phyloP scores from a whole-genome alignment of 2,797 vertebrate species.

The Petrocephalus schoutedeni region DNA sequence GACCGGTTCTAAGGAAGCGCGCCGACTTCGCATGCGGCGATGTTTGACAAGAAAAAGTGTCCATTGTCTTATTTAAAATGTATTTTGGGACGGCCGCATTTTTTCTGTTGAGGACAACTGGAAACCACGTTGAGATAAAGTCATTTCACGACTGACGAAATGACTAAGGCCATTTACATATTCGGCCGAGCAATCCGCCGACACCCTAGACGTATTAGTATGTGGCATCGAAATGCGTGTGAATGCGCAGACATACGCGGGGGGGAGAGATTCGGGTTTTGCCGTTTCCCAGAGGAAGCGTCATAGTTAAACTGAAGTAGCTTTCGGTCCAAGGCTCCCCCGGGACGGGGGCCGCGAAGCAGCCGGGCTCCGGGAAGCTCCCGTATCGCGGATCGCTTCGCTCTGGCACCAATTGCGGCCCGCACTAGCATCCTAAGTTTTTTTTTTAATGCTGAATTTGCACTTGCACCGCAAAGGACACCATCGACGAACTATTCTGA shows the following conservation, averaged over 20 bases:
- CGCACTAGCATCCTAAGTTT: conserved; percentile 61
- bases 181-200: background rate
- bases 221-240: conserved; percentile 6
- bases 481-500: background rate
- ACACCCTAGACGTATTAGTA: background rate
- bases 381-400: conserved; percentile 64
- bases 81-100: background rate
- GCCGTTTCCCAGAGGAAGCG: conserved; percentile 68
- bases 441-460: conserved; percentile 46
- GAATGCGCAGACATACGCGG: conserved; percentile 33
- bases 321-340: conserved; percentile 73
- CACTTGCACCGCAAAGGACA: background rate
- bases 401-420: conserved; percentile 63
- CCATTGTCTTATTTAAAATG: background rate
- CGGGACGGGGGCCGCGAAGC: conserved; percentile 71
- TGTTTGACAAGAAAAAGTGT: background rate
- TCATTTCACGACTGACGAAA: background rate
- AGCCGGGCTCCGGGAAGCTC: conserved; percentile 67
- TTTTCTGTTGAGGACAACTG: background rate
- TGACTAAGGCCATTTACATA: background rate
- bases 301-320: conserved; percentile 76
- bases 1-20: background rate
- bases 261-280: conserved; percentile 70
- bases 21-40: background rate
- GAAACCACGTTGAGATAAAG: background rate